Conservation (phyloP, 2,797 vertebrate genomes). For the Champsocephalus esox region DNA sequence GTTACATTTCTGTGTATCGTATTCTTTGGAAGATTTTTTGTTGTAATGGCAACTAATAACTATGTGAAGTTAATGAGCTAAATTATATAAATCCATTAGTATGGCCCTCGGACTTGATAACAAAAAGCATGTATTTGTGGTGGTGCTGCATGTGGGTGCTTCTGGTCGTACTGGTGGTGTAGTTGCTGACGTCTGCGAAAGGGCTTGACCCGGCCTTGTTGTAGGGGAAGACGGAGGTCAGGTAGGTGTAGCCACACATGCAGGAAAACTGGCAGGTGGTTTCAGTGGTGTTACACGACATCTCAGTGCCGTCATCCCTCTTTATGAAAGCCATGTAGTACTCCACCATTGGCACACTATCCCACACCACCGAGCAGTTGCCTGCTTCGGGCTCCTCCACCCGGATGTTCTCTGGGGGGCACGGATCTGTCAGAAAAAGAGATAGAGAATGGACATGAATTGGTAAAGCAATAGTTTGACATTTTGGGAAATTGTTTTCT, state of each 20-base stretch:
- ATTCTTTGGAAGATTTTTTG: neutral
- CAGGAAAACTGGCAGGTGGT: conserved; percentile 87
- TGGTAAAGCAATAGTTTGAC: neutral
- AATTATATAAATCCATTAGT: neutral
- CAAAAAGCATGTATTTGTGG: neutral
- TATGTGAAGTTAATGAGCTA: neutral
- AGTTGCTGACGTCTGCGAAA: conserved; percentile 86
- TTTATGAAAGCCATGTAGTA: conserved; percentile 92
- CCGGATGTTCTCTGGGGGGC: conserved; percentile 85
- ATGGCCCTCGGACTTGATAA: neutral
- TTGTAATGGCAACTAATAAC: neutral
- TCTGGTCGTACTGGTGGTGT: conserved; percentile 88
- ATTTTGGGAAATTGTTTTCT: conserved; percentile 8
- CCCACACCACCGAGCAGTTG: conserved; percentile 88
- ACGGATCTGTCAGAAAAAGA: conserved; percentile 85
- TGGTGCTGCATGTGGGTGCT: neutral
- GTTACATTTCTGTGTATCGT: neutral
- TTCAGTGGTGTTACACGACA: conserved; percentile 89
- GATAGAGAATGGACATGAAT: neutral
- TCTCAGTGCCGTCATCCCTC: conserved; percentile 91
- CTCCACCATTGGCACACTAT: conserved; percentile 78
- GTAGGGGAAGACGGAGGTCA: conserved; percentile 91
- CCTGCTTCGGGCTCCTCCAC: conserved; percentile 84
- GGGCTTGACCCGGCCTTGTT: conserved; percentile 91
- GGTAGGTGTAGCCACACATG: conserved; percentile 92